Conservation (phyloP, 92 coral and sea anemone species). For the Actinernus sp. region DNA sequence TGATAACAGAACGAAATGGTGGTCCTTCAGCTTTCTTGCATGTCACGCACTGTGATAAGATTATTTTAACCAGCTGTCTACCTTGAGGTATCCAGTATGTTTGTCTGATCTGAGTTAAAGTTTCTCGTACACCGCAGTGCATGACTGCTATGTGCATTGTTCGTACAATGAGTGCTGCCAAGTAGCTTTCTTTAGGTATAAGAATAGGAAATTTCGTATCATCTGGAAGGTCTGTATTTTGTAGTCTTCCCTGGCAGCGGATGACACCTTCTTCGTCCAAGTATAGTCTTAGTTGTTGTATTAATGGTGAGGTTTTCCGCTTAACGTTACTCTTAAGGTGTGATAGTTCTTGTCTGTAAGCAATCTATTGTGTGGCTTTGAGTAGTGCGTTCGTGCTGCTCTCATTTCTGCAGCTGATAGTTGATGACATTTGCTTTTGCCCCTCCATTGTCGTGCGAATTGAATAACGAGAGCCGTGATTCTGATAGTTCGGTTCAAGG, state of each 20-base stretch:
- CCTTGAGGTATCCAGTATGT: too few species aligned
- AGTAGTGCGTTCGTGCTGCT: conserved; percentile 18
- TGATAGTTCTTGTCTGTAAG: conserved; percentile 17
- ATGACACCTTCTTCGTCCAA: conserved; percentile 22
- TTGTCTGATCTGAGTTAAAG: too few species aligned
- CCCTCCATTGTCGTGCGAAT: conserved; percentile 15
- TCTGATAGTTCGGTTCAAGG: conserved; percentile 33
- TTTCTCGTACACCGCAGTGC: too few species aligned
- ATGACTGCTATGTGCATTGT: too few species aligned
- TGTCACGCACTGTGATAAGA: too few species aligned
- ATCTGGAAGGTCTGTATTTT: too few species aligned
- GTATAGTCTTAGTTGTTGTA: conserved; percentile 38
- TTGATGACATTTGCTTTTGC: neutral
- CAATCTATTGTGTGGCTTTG: conserved; percentile 17
- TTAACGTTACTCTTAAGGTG: conserved; percentile 13
- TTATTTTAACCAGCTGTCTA: too few species aligned
- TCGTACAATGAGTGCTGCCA: too few species aligned
- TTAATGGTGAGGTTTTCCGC: conserved; percentile 14
- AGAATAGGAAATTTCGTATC: too few species aligned
- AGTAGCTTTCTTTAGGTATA: too few species aligned
- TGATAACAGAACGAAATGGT: too few species aligned
- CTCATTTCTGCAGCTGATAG: conserved; percentile 20
- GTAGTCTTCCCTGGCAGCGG: conserved; percentile 39
- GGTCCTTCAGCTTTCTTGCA: too few species aligned
- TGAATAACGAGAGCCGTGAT: conserved; percentile 27